Evolutionary conservation across 2,113 vertebrate genomes (phyloP).

Genomic region (Eubucco bourcierii): DNA sequence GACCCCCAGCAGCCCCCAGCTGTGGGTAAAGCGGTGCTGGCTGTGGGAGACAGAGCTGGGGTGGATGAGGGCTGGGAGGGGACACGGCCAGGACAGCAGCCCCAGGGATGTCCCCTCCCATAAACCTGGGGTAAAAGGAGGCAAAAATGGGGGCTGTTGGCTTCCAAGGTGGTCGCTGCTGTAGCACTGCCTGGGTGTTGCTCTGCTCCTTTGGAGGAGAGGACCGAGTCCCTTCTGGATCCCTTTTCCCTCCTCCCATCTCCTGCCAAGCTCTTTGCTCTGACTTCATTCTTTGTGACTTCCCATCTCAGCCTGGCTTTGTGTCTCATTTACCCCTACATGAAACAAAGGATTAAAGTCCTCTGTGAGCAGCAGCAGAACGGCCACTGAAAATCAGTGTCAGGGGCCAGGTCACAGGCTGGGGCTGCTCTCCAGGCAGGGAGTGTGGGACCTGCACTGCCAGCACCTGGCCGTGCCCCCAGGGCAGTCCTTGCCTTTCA

Average conservation of each 20-base stretch:
- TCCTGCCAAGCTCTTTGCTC: not conserved
- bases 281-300: not conserved
- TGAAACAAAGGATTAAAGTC: not conserved
- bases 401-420: not conserved
- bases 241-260: not conserved
- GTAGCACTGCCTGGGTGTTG: not conserved
- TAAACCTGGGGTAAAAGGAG: not conserved
- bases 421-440: no score
- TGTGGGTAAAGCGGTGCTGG: no score
- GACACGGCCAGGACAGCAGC: no score
- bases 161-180: not conserved
- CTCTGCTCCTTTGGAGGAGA: not conserved
- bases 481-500: not conserved
- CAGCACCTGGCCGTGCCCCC: not conserved
- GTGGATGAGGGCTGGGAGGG: no score
- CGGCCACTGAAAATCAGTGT: not conserved
- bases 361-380: not conserved
- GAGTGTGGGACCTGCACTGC: not conserved
- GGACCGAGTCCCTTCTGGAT: not conserved
- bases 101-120: not conserved
- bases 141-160: rapidly evolving
- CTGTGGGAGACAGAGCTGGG: not conserved
- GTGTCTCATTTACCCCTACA: rapidly evolving
- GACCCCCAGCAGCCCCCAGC: not conserved
- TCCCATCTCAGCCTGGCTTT: not conserved